Conservation (phyloP, 2,113 vertebrate species). For the Puntigrus tetrazona region DNA sequence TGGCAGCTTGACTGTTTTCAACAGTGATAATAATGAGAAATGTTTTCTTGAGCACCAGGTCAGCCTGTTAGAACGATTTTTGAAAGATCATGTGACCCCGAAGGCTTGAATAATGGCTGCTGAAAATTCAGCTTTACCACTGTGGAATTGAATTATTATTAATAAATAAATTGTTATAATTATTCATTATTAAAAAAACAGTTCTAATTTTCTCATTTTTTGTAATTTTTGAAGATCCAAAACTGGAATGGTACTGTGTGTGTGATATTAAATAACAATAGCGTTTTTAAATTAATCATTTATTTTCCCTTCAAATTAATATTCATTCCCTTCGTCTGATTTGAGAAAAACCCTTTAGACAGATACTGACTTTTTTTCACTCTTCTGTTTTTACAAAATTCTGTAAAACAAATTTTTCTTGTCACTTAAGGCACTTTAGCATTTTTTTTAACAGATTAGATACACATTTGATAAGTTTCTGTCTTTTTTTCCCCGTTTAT, state of each 20-base stretch:
- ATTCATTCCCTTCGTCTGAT: neutral
- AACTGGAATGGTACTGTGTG: slow-evolving; percentile 3
- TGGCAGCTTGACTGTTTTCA: neutral
- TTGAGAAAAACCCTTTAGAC: neutral
- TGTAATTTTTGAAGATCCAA: neutral
- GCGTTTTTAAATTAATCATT: neutral
- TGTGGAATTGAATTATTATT: neutral
- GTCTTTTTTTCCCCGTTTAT: neutral
- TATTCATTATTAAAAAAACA: neutral
- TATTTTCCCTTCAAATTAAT: neutral
- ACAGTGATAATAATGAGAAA: neutral
- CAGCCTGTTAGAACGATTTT: neutral
- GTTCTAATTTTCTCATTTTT: no score
- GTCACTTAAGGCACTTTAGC: neutral
- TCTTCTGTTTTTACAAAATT: neutral
- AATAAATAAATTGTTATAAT: no score
- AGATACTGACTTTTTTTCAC: neutral
- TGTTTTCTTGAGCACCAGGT: neutral
- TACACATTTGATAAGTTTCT: neutral
- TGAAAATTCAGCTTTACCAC: neutral
- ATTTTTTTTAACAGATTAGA: neutral
- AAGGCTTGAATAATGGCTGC: neutral
- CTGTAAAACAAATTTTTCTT: no score
- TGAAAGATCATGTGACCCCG: neutral
- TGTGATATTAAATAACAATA: neutral